These are phyloP conservation scores for Cephus runcator DNA, from an alignment of 2,888 invertebrate species.

Conservation along the genomic window DNA sequence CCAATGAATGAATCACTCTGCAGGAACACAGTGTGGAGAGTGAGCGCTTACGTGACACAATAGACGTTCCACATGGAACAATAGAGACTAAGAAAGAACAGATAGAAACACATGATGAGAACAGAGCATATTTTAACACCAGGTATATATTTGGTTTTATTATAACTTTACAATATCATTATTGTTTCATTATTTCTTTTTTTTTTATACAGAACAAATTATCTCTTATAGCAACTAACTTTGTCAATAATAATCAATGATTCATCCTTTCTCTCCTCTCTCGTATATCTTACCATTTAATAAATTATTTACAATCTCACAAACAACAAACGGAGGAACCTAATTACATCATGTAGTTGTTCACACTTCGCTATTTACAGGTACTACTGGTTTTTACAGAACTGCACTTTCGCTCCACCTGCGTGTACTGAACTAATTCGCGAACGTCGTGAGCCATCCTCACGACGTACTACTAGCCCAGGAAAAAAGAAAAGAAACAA, in stretches of 20 bases:
- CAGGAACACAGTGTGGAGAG: not conserved
- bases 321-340: slow-evolving; percentile 66
- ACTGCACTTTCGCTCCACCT: slow-evolving; percentile 38
- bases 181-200: slow-evolving; percentile 45
- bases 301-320: slow-evolving; percentile 66
- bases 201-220: slow-evolving; percentile 59
- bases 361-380: slow-evolving; percentile 64
- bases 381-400: slow-evolving; percentile 60
- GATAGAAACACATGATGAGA: not conserved
- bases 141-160: slow-evolving; percentile 63
- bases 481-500: slow-evolving; percentile 35
- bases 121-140: slow-evolving; percentile 50
- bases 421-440: not conserved
- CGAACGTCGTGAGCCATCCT: not conserved
- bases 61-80: not conserved
- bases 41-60: not conserved
- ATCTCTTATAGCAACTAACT: slow-evolving; percentile 56
- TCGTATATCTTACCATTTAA: slow-evolving; percentile 56
- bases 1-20: not conserved
- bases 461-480: slow-evolving; percentile 5
- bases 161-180: slow-evolving; percentile 63
- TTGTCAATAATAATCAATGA: slow-evolving; percentile 57
- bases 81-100: not conserved
- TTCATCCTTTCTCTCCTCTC: slow-evolving; percentile 26
- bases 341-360: slow-evolving; percentile 64